Conservation (phyloP, 2,113 vertebrate genomes). For the Chlorodrepanis virens region DNA sequence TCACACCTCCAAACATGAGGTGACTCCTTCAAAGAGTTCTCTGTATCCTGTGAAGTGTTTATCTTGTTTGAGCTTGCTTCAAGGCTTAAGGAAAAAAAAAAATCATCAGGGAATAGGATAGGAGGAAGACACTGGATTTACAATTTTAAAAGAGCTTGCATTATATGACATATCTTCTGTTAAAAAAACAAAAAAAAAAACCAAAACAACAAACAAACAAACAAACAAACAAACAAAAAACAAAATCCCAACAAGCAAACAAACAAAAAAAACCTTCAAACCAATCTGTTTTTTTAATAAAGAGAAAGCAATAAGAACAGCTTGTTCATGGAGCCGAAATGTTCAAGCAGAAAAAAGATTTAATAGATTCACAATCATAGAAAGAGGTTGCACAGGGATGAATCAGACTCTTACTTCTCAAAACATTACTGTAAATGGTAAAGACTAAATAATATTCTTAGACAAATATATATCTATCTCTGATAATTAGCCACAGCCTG, state of each 20-base stretch:
- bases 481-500: constrained; percentile 38
- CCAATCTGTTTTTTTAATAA: rapidly evolving
- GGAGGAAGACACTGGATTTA: not conserved
- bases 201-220: no score
- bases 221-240: not conserved
- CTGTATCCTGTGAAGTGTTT: not conserved
- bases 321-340: not conserved
- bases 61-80: not conserved
- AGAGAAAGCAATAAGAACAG: not conserved
- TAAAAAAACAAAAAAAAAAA: not conserved
- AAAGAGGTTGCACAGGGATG: not conserved
- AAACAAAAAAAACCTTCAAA: rapidly evolving
- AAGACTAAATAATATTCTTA: constrained; percentile 36
- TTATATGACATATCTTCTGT: not conserved
- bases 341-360: not conserved
- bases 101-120: not conserved
- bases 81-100: not conserved
- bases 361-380: not conserved
- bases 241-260: not conserved
- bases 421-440: constrained; percentile 68
- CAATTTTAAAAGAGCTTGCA: not conserved
- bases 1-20: constrained; percentile 12
- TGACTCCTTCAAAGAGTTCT: not conserved
- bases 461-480: constrained; percentile 18
- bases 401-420: constrained; percentile 28